These are phyloP conservation scores for Osmoderma eremita DNA, from an alignment of 2,888 invertebrate genomes.

Conservation along the genomic window DNA sequence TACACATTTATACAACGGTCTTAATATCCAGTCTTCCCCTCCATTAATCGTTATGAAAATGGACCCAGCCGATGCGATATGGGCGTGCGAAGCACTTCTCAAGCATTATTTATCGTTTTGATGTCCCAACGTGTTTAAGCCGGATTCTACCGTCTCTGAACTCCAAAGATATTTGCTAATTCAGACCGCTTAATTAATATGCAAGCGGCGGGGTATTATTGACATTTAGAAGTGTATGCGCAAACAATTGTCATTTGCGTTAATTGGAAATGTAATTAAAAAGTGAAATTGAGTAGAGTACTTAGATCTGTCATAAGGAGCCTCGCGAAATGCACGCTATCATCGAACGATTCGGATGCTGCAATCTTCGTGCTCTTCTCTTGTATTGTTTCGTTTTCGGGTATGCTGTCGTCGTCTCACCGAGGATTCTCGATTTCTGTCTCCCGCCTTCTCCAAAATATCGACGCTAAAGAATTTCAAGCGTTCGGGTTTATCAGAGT, in stretches of 20 bases:
- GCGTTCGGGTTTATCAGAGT: constrained; percentile 1
- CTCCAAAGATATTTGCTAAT: constrained; percentile 41
- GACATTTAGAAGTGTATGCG: constrained; percentile 36
- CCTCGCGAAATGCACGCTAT: too few relatives aligned
- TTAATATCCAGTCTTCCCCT: constrained; percentile 1
- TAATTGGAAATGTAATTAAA: constrained; percentile 34
- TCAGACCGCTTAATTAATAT: constrained; percentile 42
- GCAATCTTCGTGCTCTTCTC: neutral
- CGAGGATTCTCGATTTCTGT: neutral
- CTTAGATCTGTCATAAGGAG: neutral
- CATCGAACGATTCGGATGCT: neutral
- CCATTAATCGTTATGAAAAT: constrained; percentile 23
- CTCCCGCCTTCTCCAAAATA: too few relatives aligned
- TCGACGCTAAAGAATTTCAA: constrained; percentile 23
- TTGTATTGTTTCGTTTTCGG: neutral
- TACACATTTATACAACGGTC: neutral
- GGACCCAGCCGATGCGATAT: neutral
- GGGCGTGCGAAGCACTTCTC: too few relatives aligned
- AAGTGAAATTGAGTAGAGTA: constrained; percentile 14
- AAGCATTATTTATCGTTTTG: constrained; percentile 30
- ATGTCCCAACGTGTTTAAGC: neutral
- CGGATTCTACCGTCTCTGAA: constrained; percentile 2
- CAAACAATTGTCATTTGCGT: constrained; percentile 33
- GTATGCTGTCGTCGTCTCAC: neutral
- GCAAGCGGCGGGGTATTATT: constrained; percentile 39